A percentile compares a stretch with the other conserved stretches of the same genome.
These are phyloP conservation scores for Micromesistius poutassou DNA, from an alignment of 2,797 vertebrate genomes.

Conservation along the genomic window DNA sequence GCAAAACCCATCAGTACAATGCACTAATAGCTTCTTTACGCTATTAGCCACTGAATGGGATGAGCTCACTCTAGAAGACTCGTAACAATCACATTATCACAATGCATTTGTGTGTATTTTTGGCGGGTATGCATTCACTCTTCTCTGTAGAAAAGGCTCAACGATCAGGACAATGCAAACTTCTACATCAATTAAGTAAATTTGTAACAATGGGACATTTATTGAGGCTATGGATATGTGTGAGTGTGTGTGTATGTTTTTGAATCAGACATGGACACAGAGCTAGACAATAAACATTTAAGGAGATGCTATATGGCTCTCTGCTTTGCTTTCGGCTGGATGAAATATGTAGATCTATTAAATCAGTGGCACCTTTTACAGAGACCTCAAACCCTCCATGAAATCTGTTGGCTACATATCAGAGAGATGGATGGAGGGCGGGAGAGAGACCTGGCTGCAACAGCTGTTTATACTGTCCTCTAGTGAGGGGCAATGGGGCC, in stretches of 20 bases:
- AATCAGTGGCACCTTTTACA: neutral
- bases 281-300: neutral
- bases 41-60: neutral
- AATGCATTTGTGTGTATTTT: neutral
- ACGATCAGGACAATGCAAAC: neutral
- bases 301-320: neutral
- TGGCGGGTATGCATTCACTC: neutral
- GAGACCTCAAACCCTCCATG: neutral
- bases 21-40: neutral
- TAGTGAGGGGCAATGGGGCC: neutral
- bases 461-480: conserved; percentile 5
- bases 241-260: neutral
- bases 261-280: neutral
- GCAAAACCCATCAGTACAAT: neutral
- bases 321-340: neutral
- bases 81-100: neutral
- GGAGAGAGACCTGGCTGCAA: neutral
- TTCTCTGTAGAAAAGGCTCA: neutral
- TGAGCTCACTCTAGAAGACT: conserved; percentile 1
- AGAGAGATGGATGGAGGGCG: neutral
- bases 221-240: too few relatives aligned
- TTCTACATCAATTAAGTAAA: too few relatives aligned
- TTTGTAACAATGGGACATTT: too few relatives aligned
- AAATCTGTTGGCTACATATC: conserved; percentile 2
- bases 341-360: neutral